Percentiles rank a stretch among this genome's conserved stretches.
These are phyloP conservation scores for Montipora efflorescens DNA, from an alignment of 64 coral and sea anemone genomes.

Conservation along the genomic window DNA sequence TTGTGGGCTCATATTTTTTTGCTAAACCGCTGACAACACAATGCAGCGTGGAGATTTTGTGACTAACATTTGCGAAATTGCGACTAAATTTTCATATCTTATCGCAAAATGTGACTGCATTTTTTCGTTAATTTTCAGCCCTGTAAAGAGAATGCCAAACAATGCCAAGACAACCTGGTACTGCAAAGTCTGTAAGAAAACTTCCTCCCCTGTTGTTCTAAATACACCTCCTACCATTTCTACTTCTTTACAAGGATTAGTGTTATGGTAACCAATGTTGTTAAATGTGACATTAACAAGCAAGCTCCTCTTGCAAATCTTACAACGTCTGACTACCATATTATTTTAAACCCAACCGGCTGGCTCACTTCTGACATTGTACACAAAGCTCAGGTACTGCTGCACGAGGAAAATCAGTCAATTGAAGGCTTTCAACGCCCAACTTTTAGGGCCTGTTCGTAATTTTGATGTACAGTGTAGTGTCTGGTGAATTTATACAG, in stretches of 20 bases:
- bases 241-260: background rate
- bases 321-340: constrained; percentile 20
- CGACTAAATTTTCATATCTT: no score
- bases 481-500: constrained; percentile 34
- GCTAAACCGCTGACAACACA: no score
- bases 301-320: constrained; percentile 33
- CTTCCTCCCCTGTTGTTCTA: constrained; percentile 1
- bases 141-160: constrained; percentile 1
- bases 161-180: constrained; percentile 46
- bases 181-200: constrained; percentile 16
- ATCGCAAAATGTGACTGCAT: no score
- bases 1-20: no score
- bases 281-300: constrained; percentile 1
- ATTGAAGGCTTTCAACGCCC: constrained; percentile 35
- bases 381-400: constrained; percentile 10
- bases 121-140: no score
- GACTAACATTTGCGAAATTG: no score
- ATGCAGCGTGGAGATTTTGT: no score
- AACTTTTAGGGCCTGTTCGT: constrained; percentile 21
- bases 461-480: constrained; percentile 5
- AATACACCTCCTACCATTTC: constrained; percentile 33
- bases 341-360: constrained; percentile 54
- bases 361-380: constrained; percentile 74
- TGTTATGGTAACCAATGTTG: constrained; percentile 18
- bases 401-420: constrained; percentile 15